Evolutionary conservation across 2,888 invertebrate genomes (phyloP).

Genomic region (Ichneumon xanthorius): DNA sequence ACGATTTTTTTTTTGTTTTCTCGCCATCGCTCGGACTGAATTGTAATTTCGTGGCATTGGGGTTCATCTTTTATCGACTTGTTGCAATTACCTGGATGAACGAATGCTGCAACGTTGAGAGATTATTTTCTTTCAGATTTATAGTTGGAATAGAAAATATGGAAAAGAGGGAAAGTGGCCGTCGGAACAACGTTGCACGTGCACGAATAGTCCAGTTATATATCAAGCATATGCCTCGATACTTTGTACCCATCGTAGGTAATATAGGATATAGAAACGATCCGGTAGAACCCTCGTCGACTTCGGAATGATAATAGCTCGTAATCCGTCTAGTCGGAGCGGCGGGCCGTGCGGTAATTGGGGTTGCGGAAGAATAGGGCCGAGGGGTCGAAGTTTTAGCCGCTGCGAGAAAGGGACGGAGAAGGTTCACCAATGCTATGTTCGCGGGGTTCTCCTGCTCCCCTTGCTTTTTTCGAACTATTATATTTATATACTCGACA

Average conservation of each 20-base stretch:
- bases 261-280: constrained; percentile 47
- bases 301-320: constrained; percentile 82
- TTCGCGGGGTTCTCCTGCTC: constrained; percentile 42
- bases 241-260: constrained; percentile 38
- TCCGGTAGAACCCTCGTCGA: constrained; percentile 74
- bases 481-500: constrained; percentile 69
- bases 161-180: constrained; percentile 47
- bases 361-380: constrained; percentile 74
- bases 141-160: constrained; percentile 31
- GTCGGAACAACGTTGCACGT: constrained; percentile 32
- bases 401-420: constrained; percentile 40
- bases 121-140: constrained; percentile 9
- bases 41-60: neutral
- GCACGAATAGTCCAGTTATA: constrained; percentile 24
- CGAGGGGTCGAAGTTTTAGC: constrained; percentile 55
- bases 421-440: constrained; percentile 54
- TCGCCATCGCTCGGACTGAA: neutral
- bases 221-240: constrained; percentile 54
- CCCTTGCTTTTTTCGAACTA: constrained; percentile 44
- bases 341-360: constrained; percentile 78
- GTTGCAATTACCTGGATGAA: constrained; percentile 3
- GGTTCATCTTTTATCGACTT: neutral
- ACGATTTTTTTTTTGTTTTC: neutral
- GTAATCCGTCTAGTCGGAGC: constrained; percentile 81
- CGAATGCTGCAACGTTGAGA: neutral